phyloP scores from a whole-genome alignment of 2,113 vertebrate genomes.

The Apistogramma diplotaenia region DNA sequence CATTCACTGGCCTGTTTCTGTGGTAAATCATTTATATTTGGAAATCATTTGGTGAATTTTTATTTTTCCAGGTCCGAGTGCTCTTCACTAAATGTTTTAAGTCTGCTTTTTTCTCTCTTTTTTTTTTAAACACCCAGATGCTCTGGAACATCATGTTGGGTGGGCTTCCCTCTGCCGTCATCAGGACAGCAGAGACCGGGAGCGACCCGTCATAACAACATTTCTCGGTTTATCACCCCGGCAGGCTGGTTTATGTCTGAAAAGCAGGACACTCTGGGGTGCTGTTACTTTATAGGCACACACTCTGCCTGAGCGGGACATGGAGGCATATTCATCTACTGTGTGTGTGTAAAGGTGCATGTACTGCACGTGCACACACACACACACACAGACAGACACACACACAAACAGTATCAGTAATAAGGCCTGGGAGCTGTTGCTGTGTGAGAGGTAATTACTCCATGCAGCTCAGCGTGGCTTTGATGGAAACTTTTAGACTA shows the following conservation, averaged over 20 bases:
- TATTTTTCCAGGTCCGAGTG: neutral
- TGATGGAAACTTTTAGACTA: slow-evolving; percentile 71
- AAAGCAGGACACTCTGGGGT: slow-evolving; percentile 24
- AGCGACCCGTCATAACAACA: slow-evolving; percentile 52
- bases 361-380: neutral
- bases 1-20: neutral
- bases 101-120: neutral
- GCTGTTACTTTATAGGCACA: slow-evolving; percentile 43
- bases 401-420: slow-evolving; percentile 62
- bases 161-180: slow-evolving; percentile 49
- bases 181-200: slow-evolving; percentile 31
- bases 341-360: too few relatives aligned
- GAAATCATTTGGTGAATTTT: neutral
- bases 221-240: slow-evolving; percentile 51
- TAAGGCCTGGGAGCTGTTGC: slow-evolving; percentile 64
- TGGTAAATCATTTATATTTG: neutral
- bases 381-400: neutral
- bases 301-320: neutral
- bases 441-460: slow-evolving; percentile 67
- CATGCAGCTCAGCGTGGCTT: slow-evolving; percentile 56
- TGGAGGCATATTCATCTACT: slow-evolving; percentile 22
- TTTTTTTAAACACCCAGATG: neutral
- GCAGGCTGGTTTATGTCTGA: slow-evolving; percentile 52
- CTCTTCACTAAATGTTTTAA: neutral
- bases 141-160: slow-evolving; percentile 33